Percentiles rank a stretch among this genome's conserved stretches.
Conservation (phyloP, 2,797 vertebrate genomes). For the Anguilla pacifica region DNA sequence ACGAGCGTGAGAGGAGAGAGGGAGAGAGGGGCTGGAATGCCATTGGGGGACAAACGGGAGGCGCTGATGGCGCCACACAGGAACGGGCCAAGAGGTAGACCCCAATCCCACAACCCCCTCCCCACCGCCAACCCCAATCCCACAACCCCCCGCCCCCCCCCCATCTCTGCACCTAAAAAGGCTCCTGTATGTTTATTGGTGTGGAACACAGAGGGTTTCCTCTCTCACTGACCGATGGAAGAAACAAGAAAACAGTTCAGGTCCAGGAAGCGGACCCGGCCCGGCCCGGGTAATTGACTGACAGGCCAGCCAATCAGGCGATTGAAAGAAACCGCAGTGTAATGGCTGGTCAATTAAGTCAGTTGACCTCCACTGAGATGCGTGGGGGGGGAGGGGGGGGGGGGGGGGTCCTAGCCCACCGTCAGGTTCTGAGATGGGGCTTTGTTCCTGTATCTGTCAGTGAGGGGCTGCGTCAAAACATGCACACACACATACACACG, state of each 20-base stretch:
- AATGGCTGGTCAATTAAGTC: not conserved
- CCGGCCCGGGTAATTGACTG: slow-evolving; percentile 19
- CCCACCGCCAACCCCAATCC: not conserved
- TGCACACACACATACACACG: not conserved
- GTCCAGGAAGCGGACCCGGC: not conserved
- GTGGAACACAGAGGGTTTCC: slow-evolving; percentile 8
- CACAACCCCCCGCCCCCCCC: not conserved
- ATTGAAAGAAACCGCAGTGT: not conserved
- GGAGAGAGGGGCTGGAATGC: not conserved
- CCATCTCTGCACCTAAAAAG: not conserved
- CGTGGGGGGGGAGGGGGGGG: too few species aligned
- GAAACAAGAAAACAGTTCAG: slow-evolving; percentile 3
- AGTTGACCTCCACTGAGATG: not conserved
- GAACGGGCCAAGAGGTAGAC: not conserved
- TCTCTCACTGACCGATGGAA: slow-evolving; percentile 19
- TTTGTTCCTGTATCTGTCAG: slow-evolving; percentile 12
- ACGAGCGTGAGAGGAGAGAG: not conserved
- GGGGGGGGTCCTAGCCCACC: too few species aligned
- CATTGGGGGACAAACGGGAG: slow-evolving; percentile 1
- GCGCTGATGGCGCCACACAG: not conserved
- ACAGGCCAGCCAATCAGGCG: slow-evolving; percentile 10
- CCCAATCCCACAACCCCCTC: not conserved
- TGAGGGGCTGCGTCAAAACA: too few species aligned
- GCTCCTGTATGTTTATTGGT: slow-evolving; percentile 20
- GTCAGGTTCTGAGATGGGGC: not conserved